A percentile compares a stretch with the other conserved stretches of the same genome.
Conservation (phyloP, 2,113 vertebrate species). For the Rhinolophus sinicus region DNA sequence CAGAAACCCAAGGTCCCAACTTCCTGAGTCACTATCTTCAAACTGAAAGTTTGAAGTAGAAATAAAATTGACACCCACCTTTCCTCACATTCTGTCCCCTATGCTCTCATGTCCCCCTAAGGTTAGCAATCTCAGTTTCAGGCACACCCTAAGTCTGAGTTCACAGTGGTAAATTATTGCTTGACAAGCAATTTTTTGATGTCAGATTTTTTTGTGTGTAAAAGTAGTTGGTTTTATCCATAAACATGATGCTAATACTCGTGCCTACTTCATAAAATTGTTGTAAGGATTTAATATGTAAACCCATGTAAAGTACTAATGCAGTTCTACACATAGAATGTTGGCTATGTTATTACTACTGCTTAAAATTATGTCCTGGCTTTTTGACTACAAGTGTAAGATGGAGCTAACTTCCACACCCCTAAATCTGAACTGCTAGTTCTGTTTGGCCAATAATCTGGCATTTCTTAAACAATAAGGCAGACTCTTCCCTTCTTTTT, state of each 20-base stretch:
- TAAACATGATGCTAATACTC: neutral
- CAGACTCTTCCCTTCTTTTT: too few relatives aligned
- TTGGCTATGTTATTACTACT: neutral
- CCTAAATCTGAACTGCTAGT: neutral
- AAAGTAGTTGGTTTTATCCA: neutral
- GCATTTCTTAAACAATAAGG: neutral
- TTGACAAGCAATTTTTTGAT: neutral
- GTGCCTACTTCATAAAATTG: neutral
- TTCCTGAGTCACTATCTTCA: neutral
- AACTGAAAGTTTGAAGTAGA: neutral
- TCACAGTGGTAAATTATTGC: neutral
- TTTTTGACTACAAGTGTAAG: neutral
- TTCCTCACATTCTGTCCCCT: neutral
- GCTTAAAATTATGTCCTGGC: neutral
- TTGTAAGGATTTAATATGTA: neutral
- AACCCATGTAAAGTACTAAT: neutral
- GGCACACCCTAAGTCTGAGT: neutral
- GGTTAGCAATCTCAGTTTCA: neutral
- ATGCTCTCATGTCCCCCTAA: rapidly evolving
- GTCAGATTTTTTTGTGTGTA: neutral
- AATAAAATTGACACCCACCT: neutral
- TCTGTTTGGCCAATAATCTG: neutral
- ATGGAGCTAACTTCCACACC: neutral
- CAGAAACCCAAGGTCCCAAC: neutral
- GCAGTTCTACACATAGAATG: neutral